Evolutionary conservation across 2,888 invertebrate species (phyloP).

Genomic region (Steinernema carpocapsae): DNA sequence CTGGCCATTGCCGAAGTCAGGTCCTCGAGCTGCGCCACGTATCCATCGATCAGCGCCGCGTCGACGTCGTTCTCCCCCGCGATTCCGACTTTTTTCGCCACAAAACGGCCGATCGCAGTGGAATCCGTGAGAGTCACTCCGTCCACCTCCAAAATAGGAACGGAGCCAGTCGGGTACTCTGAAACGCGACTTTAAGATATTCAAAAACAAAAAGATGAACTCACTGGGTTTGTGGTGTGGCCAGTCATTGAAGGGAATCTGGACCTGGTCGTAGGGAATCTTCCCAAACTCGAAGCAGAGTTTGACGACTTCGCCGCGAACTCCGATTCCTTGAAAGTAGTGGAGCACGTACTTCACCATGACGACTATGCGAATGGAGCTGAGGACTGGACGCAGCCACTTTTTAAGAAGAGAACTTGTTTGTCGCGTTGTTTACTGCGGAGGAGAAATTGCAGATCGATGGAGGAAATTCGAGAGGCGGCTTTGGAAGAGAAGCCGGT

Average conservation of each 20-base stretch:
- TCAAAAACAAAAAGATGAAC: no score
- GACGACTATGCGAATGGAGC: not conserved
- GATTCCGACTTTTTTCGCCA: not conserved
- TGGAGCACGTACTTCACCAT: constrained; percentile 11
- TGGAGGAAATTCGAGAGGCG: no score
- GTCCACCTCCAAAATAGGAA: not conserved
- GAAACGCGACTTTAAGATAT: not conserved
- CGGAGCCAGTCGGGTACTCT: not conserved
- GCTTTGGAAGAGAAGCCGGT: no score
- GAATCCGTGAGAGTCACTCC: not conserved
- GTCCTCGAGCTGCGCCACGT: not conserved
- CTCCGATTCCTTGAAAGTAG: not conserved
- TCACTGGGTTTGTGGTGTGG: not conserved
- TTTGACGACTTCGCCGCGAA: not conserved
- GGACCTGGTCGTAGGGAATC: not conserved
- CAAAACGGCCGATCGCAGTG: not conserved
- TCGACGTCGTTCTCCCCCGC: not conserved
- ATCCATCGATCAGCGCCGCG: constrained; percentile 2
- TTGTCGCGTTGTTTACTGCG: not conserved
- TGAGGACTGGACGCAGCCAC: not conserved
- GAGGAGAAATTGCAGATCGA: no score
- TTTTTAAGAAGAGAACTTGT: not conserved
- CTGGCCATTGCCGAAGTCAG: not conserved
- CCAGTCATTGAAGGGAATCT: not conserved
- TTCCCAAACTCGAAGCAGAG: constrained; percentile 6